phyloP scores from a whole-genome alignment of 2,888 invertebrate species.

The Dicycla oo region DNA sequence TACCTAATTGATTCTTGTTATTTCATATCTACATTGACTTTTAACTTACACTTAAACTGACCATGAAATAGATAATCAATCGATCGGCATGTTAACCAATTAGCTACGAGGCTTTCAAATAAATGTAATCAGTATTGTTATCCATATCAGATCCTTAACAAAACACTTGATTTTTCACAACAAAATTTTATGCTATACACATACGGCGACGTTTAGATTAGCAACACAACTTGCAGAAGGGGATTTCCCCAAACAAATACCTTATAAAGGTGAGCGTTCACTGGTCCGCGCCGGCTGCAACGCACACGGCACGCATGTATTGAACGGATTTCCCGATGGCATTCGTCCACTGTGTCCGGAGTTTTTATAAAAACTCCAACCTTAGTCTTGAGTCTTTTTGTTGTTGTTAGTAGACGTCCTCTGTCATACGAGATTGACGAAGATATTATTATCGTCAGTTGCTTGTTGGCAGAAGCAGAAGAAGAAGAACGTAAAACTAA shows the following conservation, averaged over 20 bases:
- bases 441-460: no score
- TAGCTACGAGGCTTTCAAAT: background rate
- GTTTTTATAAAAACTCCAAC: no score
- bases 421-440: no score
- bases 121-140: conserved; percentile 29
- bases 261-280: no score
- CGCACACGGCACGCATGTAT: no score
- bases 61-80: conserved; percentile 13
- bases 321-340: no score
- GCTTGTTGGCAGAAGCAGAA: no score
- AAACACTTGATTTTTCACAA: conserved; percentile 23
- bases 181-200: background rate
- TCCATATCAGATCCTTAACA: conserved; percentile 26
- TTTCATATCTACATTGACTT: background rate
- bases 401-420: no score
- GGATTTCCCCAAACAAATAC: background rate
- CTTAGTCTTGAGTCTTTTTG: no score
- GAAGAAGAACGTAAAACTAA: no score
- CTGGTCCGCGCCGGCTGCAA: no score
- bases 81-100: background rate
- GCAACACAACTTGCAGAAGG: background rate
- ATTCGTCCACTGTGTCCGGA: no score
- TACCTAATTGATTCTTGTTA: background rate
- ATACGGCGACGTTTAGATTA: background rate
- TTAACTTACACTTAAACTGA: background rate